Evolutionary conservation across 2,888 invertebrate species (phyloP), one percentile per base, ranked within the genome.

Genomic region (Zygaena filipendulae): DNA sequence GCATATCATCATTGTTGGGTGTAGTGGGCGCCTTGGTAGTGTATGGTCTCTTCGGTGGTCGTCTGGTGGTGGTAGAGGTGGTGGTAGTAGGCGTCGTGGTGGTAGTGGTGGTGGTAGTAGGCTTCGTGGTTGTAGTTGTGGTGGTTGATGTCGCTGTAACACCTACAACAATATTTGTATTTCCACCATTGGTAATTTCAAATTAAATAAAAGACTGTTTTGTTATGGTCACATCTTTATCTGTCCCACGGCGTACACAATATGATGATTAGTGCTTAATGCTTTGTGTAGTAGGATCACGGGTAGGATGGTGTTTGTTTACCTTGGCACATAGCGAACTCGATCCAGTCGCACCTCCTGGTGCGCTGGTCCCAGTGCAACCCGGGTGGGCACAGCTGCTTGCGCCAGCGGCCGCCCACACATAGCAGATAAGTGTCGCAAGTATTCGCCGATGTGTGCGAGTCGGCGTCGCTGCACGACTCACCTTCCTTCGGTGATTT

Each of bases 311-410:
- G n/a, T 27, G 20, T 21, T n/a, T 27, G 13, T 28, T 39, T 52
- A 77, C 77, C 50, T 38, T 72, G 71, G 49, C 92, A 93, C 62
- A 87, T 86, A 0, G 91, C 91, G 25, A 82, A 81, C 4, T 81
- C 79, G 4, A 91, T 87, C 93, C 92, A 93, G 55, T 93, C 92
- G 49, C 93, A 93, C 12, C 87, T 82, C 20, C 82, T 82, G 14
- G 82, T 79, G 1, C 82, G 66, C 25, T 75, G 74, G 56, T 92
- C 92, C 92, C 92, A 94, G 54, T 92, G 91, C 27, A 93, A 60
- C 12, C 91, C 91, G 0, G 87, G 86, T 0, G 91, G 88, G 50
- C 93, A 93, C 36, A 83, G 81, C 45, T 91, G 88, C 40, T 84
- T 85, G 13, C 75, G 83, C 52, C 89, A 67, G 33, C 85, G 85